Conservation (phyloP, 2,113 vertebrate species). For the Thermophis baileyi region DNA sequence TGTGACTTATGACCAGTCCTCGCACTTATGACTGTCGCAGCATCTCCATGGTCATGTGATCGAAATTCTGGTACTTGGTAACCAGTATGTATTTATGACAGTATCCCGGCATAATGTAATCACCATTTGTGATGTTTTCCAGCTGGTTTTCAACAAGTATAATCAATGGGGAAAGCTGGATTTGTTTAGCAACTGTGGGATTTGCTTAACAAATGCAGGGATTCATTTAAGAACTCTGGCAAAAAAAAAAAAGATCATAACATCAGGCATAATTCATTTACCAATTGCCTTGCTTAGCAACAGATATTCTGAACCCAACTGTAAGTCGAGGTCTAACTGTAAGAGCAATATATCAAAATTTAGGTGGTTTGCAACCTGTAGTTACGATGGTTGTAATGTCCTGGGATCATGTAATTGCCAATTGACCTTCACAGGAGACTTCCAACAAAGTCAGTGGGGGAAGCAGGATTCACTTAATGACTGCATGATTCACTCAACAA, state of each 20-base stretch:
- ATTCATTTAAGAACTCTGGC: not conserved
- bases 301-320: not conserved
- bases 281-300: not conserved
- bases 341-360: not conserved
- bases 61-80: not conserved
- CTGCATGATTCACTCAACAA: not conserved
- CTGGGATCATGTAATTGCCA: not conserved
- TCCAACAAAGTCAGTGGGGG: not conserved
- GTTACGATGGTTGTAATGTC: not conserved
- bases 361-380: not conserved
- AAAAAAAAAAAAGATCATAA: not conserved
- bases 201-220: no score
- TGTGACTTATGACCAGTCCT: not conserved
- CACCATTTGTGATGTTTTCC: not conserved
- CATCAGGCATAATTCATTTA: not conserved
- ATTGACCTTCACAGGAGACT: not conserved
- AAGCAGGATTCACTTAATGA: not conserved
- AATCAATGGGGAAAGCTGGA: not conserved
- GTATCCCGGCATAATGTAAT: not conserved
- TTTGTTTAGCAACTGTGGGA: not conserved
- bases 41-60: not conserved
- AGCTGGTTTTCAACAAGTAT: not conserved
- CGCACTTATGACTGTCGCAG: not conserved
- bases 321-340: not conserved
- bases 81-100: not conserved